Evolutionary conservation across 2,888 invertebrate species (phyloP), one percentile per base, ranked within the genome.

Genomic region (Drosophila neotestacea): DNA sequence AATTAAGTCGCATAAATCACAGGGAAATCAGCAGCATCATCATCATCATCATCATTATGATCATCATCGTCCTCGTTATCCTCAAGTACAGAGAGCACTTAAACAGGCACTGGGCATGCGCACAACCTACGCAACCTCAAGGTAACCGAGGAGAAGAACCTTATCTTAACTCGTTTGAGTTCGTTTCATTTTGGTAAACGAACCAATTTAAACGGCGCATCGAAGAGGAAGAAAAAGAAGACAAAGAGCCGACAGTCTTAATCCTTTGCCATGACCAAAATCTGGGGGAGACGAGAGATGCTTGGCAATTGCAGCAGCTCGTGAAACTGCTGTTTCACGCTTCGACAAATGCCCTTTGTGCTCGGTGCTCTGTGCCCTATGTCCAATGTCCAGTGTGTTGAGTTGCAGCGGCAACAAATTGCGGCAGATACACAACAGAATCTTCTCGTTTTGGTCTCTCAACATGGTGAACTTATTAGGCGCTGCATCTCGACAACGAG

Each of bases 291-390:
- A 11, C 28, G 58, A 36, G 47, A 28, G 54, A 41, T 63, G 61
- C 11, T 27, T 41, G 36, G 70, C 71, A 79, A 79, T 82, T 85
- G 79, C 71, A 60, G 68, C 79, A 59, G 64, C 85, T 88, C 83
- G 81, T 84, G 87, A 87, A 87, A 85, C 87, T 85, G 85, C 77
- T 81, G 87, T 81, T 85, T 89, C 87, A 85, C 89, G 87, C 89
- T 81, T 73, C 85, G 65, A 83, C 76, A 81, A 88, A 79, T 74
- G 85, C 82, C 70, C 77, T 86, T 84, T 84, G 81, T 73, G 76
- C 58, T 56, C 13, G 41, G 60, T 38, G 70, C 36, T 22, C 56
- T 46, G 54, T 44, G 27, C 2, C 30, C 32, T n/a, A 27, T 9
- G 55, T 32, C 32, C 32, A 32, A 9, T 32, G 32, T 22, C 22